Evolutionary conservation across 2,113 vertebrate species (phyloP), one percentile per base, ranked within the genome.

Genomic region (Ctenomys sociabilis): DNA sequence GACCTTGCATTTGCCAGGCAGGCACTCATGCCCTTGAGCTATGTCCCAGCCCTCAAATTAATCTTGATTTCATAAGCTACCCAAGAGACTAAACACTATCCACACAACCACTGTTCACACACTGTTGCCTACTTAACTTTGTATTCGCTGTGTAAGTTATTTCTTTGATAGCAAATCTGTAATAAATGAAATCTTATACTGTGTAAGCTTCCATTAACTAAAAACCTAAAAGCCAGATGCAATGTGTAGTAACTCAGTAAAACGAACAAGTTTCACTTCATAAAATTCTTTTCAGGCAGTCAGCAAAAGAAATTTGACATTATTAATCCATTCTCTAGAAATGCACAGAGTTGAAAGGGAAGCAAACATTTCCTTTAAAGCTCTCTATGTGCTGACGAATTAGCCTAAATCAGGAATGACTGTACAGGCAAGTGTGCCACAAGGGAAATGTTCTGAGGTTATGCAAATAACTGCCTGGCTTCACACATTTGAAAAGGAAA

Each of bases 301-400:
- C 84, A 85, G 43, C 75, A 95, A 97, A 94, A 78, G 26, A 83
- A 83, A 94, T 52, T 68, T 88, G 5, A 93, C 52, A 86, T 88
- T 85, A 95, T 93, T 91, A 64, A 86, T 59, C 57, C 35, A 92
- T 72, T 84, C 49, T 64, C 81, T 82, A 81, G 10, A 94, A 90
- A 89, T 89, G 70, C 88, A 90, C 84, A 84, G 40, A 45, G 19
- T 57, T 57, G 63, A 77, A 89, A 93, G 75, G 40, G 49, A 94
- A 96, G 73, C 22, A 66, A 73, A 90, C 24, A 37, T 83, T 91
- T 94, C 92, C 82, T 93, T 85, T 92, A 94, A 35, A 96, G 26
- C 43, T 94, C 61, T 81, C 28, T 43, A 82, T 26, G 24, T 77
- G 24, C 80, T 13, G 12, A 37, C 87, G 93, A 95, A 90, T 87